Base-by-base conservation (phyloP, 2,888 invertebrate genomes). In the Oscheius sp. region DNA sequence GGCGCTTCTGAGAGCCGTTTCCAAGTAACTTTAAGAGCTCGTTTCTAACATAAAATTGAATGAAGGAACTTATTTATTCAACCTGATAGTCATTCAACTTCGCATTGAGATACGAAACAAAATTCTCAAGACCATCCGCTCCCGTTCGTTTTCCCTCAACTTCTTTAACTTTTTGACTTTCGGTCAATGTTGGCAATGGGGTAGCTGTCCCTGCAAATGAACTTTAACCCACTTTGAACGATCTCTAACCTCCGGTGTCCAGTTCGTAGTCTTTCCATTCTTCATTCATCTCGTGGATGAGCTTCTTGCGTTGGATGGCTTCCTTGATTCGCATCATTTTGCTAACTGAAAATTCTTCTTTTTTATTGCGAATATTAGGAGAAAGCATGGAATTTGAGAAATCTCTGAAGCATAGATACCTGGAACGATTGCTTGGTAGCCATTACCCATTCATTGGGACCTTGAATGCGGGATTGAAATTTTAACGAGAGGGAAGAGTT, bases 311-410 rank as follows among this genome's bases (percentile, higher is more conserved):
- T 64, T 81, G 78, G 48, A 83, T 83, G 53, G 83, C 83, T 65
- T 83, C 83, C 64, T 84, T 84, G 52, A 83, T 83, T 70, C 83
- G 83, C 83, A 83, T 84, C 83, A 83, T 83, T 31, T 61, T 61
- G 61, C 15, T n/a, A n/a, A n/a, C 48, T 55, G 37, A 17, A 48
- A 48, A 45, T 45, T 45, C 17, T 6, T 45, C 5, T 45, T 45
- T 6, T 12, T 5, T 23, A 25, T 12, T 23, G 8, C 20, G 20
- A 25, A 53, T 3, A 12, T 29, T 17, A 45, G 46, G 20, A 53
- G 31, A 25, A 48, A 23, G 15, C 25, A 48, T 20, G 48, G 42
- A 42, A 17, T 42, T 20, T 17, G 15, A 17, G 42, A 12, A 20
- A 42, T 42, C 42, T 17, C 15, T n/a, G n/a, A n/a, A n/a, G 48